A percentile compares a stretch with the other conserved stretches of the same genome.
These are phyloP conservation scores for Alexandromys fortis DNA, from an alignment of 2,113 vertebrate species.

Conservation along the genomic window DNA sequence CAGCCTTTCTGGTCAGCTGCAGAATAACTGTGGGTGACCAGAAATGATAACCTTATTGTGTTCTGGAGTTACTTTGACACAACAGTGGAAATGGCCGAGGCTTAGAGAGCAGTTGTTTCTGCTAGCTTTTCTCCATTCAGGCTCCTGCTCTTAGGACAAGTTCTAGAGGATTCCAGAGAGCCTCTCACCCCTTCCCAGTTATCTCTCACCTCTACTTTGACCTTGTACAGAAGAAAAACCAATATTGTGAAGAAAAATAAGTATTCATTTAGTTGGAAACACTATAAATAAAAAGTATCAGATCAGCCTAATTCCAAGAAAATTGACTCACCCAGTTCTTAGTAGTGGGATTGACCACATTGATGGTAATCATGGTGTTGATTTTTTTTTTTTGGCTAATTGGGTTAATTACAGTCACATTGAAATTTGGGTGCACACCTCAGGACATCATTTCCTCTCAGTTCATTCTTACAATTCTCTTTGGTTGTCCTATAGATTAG, in stretches of 20 bases:
- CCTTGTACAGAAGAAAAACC: not conserved
- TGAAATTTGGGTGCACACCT: not conserved
- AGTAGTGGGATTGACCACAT: not conserved
- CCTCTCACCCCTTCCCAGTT: not conserved
- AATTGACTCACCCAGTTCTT: not conserved
- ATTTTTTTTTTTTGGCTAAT: slow-evolving; percentile 35
- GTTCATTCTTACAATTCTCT: slow-evolving; percentile 27
- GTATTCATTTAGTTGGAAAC: slow-evolving; percentile 4
- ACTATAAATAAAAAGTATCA: slow-evolving; percentile 23
- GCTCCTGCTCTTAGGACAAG: not conserved
- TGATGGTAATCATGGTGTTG: not conserved
- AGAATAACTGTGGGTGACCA: slow-evolving; percentile 47
- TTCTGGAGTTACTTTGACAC: slow-evolving; percentile 27
- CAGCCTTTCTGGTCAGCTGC: slow-evolving; percentile 67
- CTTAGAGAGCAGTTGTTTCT: slow-evolving; percentile 9
- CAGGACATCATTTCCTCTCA: not conserved
- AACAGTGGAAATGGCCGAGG: not conserved
- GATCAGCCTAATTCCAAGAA: not conserved
- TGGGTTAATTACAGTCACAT: not conserved
- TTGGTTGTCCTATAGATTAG: not conserved
- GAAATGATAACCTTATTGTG: not conserved
- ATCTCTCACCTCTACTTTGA: not conserved
- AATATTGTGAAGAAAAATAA: slow-evolving; percentile 18
- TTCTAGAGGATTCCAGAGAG: not conserved
- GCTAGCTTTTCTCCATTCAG: not conserved